Conservation (phyloP, 2,797 vertebrate species). For the Orientallactaga sibirica region DNA sequence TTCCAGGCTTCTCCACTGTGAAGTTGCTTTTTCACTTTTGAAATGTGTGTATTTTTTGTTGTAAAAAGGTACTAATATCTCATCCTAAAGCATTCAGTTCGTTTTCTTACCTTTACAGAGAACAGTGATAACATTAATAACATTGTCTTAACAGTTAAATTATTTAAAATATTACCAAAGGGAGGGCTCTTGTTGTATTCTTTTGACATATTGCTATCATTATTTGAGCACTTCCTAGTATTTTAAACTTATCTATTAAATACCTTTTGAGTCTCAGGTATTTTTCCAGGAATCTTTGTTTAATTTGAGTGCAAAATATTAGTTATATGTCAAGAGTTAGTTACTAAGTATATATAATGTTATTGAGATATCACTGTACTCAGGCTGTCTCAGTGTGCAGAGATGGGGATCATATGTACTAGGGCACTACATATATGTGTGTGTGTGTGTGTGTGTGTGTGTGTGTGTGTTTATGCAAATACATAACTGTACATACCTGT, state of each 20-base stretch:
- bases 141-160: conserved; percentile 20
- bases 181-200: not conserved
- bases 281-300: not conserved
- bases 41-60: conserved; percentile 41
- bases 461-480: not conserved
- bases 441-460: too few species aligned
- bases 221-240: not conserved
- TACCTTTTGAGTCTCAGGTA: not conserved
- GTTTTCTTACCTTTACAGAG: not conserved
- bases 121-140: not conserved
- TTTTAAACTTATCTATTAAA: not conserved
- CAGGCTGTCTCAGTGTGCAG: not conserved
- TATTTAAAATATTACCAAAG: not conserved
- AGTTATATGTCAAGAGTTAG: not conserved
- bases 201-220: not conserved
- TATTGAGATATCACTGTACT: not conserved
- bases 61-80: conserved; percentile 41
- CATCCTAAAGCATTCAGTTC: not conserved
- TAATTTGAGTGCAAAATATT: not conserved
- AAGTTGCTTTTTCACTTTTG: not conserved
- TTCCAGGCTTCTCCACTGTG: not conserved
- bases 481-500: not conserved
- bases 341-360: not conserved
- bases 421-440: not conserved
- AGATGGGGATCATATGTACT: not conserved